A percentile compares a stretch with the other conserved stretches of the same genome.
phyloP scores from a whole-genome alignment of 1,140 invertebrate genomes.

The Ceratina calcarata region DNA sequence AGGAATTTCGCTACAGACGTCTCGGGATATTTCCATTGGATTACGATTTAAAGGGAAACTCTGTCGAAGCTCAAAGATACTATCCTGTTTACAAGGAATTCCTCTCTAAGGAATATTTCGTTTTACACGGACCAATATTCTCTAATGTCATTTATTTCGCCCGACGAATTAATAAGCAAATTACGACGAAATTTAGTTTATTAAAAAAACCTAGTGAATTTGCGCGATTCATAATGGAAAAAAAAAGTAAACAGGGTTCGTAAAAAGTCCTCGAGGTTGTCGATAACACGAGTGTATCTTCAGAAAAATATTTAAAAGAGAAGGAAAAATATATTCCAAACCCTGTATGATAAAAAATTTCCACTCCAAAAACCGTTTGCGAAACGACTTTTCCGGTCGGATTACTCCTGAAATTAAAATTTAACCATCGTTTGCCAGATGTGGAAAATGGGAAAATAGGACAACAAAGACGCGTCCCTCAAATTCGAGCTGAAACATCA shows the following conservation, averaged over 20 bases:
- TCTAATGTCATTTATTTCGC: too few relatives aligned
- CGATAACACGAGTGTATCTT: constrained; percentile 1
- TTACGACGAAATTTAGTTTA: background rate
- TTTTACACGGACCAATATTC: too few relatives aligned
- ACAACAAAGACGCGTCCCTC: too few relatives aligned
- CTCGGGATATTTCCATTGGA: constrained; percentile 47
- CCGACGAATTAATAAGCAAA: background rate
- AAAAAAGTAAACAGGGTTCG: background rate
- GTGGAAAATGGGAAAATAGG: too few relatives aligned
- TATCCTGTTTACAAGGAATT: background rate
- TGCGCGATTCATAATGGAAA: background rate
- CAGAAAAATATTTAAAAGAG: background rate
- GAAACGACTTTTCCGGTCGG: background rate
- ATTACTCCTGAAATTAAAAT: constrained; percentile 1
- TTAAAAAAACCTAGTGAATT: too few relatives aligned
- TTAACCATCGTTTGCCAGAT: background rate
- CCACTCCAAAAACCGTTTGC: background rate
- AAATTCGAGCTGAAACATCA: too few relatives aligned
- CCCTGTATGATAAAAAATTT: background rate
- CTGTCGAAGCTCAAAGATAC: constrained; percentile 1
- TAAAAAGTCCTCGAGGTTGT: background rate
- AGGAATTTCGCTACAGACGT: constrained; percentile 39
- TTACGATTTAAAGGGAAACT: constrained; percentile 46
- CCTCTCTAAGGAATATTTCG: background rate
- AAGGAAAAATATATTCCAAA: background rate